Conservation (phyloP, 2,888 invertebrate species). For the Bombylius major region DNA sequence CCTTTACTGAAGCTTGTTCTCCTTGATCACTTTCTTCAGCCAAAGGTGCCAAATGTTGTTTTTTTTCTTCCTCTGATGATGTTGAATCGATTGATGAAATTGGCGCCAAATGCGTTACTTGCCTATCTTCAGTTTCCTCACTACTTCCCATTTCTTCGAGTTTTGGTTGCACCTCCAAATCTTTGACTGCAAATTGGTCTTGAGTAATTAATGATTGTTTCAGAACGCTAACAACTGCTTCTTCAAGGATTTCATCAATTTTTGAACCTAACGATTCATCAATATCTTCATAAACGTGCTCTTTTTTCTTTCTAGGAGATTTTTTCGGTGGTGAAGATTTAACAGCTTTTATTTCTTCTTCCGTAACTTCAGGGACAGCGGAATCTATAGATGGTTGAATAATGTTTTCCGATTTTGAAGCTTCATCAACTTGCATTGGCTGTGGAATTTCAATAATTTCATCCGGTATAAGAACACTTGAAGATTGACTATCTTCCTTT, state of each 20-base stretch:
- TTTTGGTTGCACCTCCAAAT: constrained; percentile 39
- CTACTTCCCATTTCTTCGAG: constrained; percentile 37
- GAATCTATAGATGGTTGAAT: constrained; percentile 25
- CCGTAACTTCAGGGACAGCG: constrained; percentile 38
- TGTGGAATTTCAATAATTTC: constrained; percentile 31
- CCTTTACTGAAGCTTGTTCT: constrained; percentile 13
- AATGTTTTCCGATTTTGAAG: not conserved
- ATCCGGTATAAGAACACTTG: constrained; percentile 29
- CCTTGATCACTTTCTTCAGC: constrained; percentile 30
- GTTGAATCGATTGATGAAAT: constrained; percentile 36
- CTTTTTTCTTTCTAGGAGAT: constrained; percentile 41
- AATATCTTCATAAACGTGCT: constrained; percentile 52
- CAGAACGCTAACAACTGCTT: constrained; percentile 26
- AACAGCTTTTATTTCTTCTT: constrained; percentile 15
- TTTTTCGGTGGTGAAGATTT: constrained; percentile 24
- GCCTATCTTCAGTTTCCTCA: constrained; percentile 29
- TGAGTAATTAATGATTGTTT: constrained; percentile 30
- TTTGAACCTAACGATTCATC: constrained; percentile 24
- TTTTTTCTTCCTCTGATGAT: constrained; percentile 34
- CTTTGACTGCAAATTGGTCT: constrained; percentile 37
- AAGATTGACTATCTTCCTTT: constrained; percentile 8
- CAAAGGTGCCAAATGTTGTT: constrained; percentile 26
- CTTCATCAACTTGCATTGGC: not conserved
- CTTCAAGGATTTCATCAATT: constrained; percentile 23
- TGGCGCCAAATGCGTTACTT: constrained; percentile 25